Evolutionary conservation across 2,113 vertebrate genomes (phyloP), one percentile per base, ranked within the genome.

Genomic region (Tyrannus savana): DNA sequence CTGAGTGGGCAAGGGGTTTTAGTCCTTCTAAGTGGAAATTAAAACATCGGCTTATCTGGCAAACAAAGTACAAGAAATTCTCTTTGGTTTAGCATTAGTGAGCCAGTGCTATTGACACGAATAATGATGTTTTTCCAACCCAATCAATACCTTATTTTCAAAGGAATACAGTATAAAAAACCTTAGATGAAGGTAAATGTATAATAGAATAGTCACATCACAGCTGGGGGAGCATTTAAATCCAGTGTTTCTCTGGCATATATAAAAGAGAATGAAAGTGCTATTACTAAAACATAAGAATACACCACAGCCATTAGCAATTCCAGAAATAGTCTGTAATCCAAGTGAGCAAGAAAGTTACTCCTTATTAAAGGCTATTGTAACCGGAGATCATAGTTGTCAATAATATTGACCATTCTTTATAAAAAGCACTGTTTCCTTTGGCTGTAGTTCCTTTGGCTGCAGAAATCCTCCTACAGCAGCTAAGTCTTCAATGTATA

Each of bases 381-480:
- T 67, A 85, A 84, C n/a, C 55, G 75, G 49, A 84, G 55, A 92
- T 52, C 37, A 77, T 53, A 35, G 35, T 84, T 77, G 64, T 88
- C 95, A 92, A 92, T 88, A 88, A 56, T 84, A 96, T 75, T 42
- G 90, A 92, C 79, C 53, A 35, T 19, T 84, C 75, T 91, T 83
- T 86, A 64, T 33, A 41, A 86, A 83, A 83, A 80, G 67, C 64
- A 52, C 19, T 22, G 10, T 27, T 92, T 81, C 30, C 31, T 90
- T 68, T 64, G 85, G 76, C 72, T 90, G 49, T 64, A 90, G 52
- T 92, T 81, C 30, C 31, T 90, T 64, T 64, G 85, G 76, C 76
- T 89, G 52, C 64, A 89, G 52, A 87, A 92, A 59, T 68, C 50
- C n/a, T 80, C 39, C 55, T 68, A 37, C 2, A 67, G 33, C 24